phyloP scores from a whole-genome alignment of 2,888 invertebrate species.

The Pteria penguin region DNA sequence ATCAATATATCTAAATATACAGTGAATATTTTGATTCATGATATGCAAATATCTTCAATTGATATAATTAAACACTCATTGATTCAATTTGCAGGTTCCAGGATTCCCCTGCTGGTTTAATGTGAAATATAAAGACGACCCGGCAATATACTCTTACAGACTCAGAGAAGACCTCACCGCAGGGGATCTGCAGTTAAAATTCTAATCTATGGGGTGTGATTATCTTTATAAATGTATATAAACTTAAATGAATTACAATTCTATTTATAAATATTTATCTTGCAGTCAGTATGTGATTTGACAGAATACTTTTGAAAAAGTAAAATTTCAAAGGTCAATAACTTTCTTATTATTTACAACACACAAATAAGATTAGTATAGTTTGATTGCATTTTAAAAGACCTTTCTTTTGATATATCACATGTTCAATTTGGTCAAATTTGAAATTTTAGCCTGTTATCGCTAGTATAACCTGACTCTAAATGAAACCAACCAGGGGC shows the following conservation, averaged over 20 bases:
- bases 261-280: neutral
- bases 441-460: constrained; percentile 17
- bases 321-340: neutral
- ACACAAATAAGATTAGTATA: neutral
- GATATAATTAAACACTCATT: neutral
- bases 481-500: too few relatives aligned
- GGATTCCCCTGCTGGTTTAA: constrained; percentile 10
- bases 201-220: neutral
- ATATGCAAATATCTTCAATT: too few relatives aligned
- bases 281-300: neutral
- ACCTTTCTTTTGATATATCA: constrained; percentile 11
- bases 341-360: neutral
- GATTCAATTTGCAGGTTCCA: neutral
- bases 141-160: constrained; percentile 4
- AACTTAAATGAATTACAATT: neutral
- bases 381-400: constrained; percentile 12
- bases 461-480: neutral
- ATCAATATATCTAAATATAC: too few relatives aligned
- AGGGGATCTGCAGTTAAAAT: constrained; percentile 2
- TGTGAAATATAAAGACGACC: constrained; percentile 12
- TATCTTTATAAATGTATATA: neutral
- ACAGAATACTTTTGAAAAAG: neutral
- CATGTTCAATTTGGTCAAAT: neutral
- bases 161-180: neutral
- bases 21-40: too few relatives aligned